Evolutionary conservation across 2,113 vertebrate genomes (phyloP).

Genomic region (Oxyura jamaicensis): DNA sequence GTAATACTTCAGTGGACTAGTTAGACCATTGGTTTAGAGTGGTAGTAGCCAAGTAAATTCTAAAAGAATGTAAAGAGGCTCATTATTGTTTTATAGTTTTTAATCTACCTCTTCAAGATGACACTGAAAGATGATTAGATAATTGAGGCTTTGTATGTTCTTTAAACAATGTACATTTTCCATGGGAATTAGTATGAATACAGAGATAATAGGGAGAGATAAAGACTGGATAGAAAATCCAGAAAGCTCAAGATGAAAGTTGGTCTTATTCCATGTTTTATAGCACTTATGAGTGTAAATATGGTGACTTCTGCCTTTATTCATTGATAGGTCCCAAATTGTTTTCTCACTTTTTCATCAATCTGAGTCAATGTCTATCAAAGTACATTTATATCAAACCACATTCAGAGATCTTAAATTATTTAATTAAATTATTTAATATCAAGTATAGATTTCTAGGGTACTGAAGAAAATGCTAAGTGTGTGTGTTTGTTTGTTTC

Average conservation of each 20-base stretch:
- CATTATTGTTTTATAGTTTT: background rate
- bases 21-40: background rate
- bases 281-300: background rate
- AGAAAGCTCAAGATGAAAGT: background rate
- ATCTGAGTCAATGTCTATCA: background rate
- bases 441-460: background rate
- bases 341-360: background rate
- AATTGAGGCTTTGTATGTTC: background rate
- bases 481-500: background rate
- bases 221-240: background rate
- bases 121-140: background rate
- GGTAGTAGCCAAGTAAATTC: background rate
- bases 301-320: background rate
- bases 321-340: background rate
- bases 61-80: background rate
- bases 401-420: background rate
- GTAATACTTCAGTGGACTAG: background rate
- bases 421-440: background rate
- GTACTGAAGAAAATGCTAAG: background rate
- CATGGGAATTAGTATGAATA: background rate
- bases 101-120: background rate
- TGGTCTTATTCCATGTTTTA: background rate
- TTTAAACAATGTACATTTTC: background rate
- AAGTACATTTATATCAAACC: background rate
- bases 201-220: background rate